Percentiles rank a stretch among this genome's conserved stretches.
These are phyloP conservation scores for Brachionus paranguensis DNA, from an alignment of 1,140 invertebrate species.

Conservation along the genomic window DNA sequence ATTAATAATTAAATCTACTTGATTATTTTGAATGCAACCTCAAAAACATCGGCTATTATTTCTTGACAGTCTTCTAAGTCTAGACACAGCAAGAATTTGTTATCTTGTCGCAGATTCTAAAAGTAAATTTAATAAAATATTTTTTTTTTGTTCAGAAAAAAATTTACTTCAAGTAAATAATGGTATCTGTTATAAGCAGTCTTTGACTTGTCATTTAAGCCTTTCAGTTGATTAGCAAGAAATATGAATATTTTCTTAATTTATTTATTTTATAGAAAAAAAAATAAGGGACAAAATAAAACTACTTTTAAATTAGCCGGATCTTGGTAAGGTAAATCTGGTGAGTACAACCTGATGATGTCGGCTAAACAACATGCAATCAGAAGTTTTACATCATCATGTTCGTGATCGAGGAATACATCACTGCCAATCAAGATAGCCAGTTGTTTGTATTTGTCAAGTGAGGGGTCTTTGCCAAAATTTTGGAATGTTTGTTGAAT, in stretches of 20 bases:
- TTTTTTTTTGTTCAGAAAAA: not conserved
- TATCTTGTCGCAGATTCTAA: constrained; percentile 72
- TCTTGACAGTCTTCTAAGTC: constrained; percentile 93
- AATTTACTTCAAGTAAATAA: constrained; percentile 63
- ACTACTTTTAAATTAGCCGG: constrained; percentile 75
- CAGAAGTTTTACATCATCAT: constrained; percentile 83
- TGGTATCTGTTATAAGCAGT: constrained; percentile 96
- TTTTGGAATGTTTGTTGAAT: constrained; percentile 87
- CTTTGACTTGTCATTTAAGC: constrained; percentile 89
- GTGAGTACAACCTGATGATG: constrained; percentile 90
- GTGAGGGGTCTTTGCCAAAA: constrained; percentile 83
- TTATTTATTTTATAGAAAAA: constrained; percentile 43
- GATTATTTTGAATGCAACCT: constrained; percentile 72
- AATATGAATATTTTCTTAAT: constrained; percentile 85
- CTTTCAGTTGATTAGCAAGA: constrained; percentile 85
- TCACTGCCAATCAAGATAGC: constrained; percentile 88
- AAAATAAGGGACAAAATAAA: not conserved
- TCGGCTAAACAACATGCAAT: constrained; percentile 95
- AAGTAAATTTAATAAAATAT: not conserved
- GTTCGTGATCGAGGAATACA: constrained; percentile 78
- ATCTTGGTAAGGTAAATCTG: constrained; percentile 95
- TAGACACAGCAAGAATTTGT: constrained; percentile 98
- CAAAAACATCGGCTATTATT: constrained; percentile 76
- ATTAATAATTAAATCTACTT: constrained; percentile 90
- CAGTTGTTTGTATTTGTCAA: constrained; percentile 84